Evolutionary conservation across 2,113 vertebrate species (phyloP).

Genomic region (Deroptyus accipitrinus): DNA sequence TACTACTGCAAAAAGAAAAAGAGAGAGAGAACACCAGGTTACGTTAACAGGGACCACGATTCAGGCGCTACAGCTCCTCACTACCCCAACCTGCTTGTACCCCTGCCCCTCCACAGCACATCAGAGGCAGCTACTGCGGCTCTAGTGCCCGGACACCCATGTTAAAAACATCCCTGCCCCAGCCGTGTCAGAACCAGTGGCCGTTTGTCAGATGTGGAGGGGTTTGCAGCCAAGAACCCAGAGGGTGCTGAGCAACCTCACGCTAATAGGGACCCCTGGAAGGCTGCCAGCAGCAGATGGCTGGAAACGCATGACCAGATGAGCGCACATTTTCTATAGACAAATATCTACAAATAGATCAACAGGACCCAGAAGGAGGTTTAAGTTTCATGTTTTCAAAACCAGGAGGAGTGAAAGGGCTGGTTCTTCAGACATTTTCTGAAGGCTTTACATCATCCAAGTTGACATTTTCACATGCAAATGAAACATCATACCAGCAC

Average conservation of each 20-base stretch:
- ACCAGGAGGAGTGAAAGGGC: background rate
- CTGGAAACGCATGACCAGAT: constrained; percentile 39
- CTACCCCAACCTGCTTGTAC: fast-evolving
- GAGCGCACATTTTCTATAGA: constrained; percentile 25
- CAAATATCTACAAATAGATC: constrained; percentile 60
- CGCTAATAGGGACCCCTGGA: constrained; percentile 34
- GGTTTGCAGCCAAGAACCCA: background rate
- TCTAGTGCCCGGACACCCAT: fast-evolving
- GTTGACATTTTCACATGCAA: background rate
- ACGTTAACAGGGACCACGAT: background rate
- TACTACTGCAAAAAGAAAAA: constrained; percentile 78
- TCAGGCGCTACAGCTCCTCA: background rate
- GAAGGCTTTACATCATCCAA: fast-evolving
- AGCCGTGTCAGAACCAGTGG: fast-evolving
- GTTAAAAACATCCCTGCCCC: background rate
- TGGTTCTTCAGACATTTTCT: background rate
- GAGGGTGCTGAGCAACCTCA: constrained; percentile 41
- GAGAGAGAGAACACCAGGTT: background rate
- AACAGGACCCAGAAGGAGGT: constrained; percentile 9
- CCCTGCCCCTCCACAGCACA: background rate
- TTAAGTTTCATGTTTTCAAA: constrained; percentile 23
- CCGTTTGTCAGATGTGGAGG: background rate
- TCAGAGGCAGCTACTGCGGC: background rate
- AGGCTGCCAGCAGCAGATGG: constrained; percentile 29
- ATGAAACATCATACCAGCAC: background rate